Percentiles rank a stretch among this genome's conserved stretches.
phyloP scores from a whole-genome alignment of 1,140 invertebrate species.

The Caerostris extrusa region DNA sequence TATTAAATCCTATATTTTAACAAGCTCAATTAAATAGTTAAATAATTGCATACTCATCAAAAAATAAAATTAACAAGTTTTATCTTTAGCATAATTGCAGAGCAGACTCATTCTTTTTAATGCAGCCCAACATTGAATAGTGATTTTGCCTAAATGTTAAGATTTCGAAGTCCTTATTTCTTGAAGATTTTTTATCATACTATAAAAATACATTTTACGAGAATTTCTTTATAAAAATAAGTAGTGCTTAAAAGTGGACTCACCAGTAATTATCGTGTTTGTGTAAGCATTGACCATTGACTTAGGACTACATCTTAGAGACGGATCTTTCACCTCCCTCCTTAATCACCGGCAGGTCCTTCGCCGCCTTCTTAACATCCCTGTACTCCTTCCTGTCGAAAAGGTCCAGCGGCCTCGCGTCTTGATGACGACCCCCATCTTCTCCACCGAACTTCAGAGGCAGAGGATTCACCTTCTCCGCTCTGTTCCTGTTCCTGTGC shows the following conservation, averaged over 20 bases:
- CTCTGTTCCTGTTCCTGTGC: conserved; percentile 51
- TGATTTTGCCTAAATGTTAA: too few species aligned
- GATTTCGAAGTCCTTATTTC: too few species aligned
- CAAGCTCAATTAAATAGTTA: too few species aligned
- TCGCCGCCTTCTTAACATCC: conserved; percentile 30
- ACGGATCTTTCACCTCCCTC: conserved; percentile 66
- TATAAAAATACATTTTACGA: too few species aligned
- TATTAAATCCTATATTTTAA: too few species aligned
- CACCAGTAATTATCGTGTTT: conserved; percentile 75
- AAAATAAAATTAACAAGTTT: too few species aligned
- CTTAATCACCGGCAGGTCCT: conserved; percentile 58
- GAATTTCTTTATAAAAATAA: too few species aligned
- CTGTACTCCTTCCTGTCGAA: conserved; percentile 42
- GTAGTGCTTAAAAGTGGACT: background rate
- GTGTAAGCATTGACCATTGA: conserved; percentile 72
- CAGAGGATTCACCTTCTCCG: background rate
- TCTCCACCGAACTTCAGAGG: conserved; percentile 22
- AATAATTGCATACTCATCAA: too few species aligned
- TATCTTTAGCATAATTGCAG: too few species aligned
- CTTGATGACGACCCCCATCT: background rate
- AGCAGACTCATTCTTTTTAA: too few species aligned
- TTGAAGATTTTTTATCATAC: too few species aligned
- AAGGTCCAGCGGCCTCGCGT: background rate
- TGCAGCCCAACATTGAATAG: too few species aligned
- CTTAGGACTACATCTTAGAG: conserved; percentile 64